Evolutionary conservation across 2,888 invertebrate genomes (phyloP).

Genomic region (Machimus atricapillus): DNA sequence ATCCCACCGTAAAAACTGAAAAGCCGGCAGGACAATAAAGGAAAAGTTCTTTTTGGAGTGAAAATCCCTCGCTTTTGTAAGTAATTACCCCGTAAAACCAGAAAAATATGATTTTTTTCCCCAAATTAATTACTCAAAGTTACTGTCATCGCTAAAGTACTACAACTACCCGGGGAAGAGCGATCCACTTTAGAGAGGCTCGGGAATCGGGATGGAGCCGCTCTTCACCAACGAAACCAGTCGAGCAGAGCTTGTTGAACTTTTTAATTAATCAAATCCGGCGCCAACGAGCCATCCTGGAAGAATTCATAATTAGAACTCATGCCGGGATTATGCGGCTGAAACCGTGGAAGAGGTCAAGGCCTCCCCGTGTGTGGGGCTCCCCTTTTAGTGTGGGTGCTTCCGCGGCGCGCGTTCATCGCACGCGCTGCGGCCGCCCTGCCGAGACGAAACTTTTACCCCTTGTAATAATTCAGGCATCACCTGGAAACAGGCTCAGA

Average conservation of each 20-base stretch:
- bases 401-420: neutral
- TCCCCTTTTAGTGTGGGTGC: neutral
- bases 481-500: neutral
- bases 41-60: neutral
- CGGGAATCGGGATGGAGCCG: neutral
- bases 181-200: neutral
- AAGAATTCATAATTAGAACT: constrained; percentile 17
- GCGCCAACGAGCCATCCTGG: neutral
- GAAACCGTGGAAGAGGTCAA: neutral
- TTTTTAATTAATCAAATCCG: constrained; percentile 12
- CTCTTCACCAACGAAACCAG: neutral
- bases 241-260: neutral
- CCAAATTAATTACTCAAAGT: constrained; percentile 6
- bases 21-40: neutral
- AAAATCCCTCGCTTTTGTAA: neutral
- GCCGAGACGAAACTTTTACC: neutral
- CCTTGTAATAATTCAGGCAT: neutral
- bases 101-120: neutral
- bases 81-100: neutral
- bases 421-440: neutral
- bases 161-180: neutral
- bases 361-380: neutral
- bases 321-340: neutral
- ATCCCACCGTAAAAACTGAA: neutral
- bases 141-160: neutral